These are phyloP conservation scores for Pteronura brasiliensis DNA, from an alignment of 2,113 vertebrate genomes.

Conservation along the genomic window DNA sequence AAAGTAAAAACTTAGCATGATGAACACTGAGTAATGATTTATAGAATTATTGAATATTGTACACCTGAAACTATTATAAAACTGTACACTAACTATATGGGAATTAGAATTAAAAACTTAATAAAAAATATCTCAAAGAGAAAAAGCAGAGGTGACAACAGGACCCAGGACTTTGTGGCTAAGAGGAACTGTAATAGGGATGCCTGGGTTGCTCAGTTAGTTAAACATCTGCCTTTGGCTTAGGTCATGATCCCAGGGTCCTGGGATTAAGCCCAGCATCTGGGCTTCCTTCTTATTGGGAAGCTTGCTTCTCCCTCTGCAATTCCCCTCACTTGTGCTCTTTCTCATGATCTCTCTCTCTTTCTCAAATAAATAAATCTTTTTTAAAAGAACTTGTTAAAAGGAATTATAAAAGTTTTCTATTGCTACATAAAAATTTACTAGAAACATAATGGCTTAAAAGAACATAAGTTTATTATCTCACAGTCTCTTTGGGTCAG, in stretches of 20 bases:
- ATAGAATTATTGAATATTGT: neutral
- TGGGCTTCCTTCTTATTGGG: neutral
- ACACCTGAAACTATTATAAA: neutral
- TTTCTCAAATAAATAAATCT: neutral
- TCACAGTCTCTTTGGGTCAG: neutral
- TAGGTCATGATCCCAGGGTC: neutral
- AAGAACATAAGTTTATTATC: conserved; percentile 4
- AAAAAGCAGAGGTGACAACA: conserved; percentile 3
- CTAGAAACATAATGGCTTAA: neutral
- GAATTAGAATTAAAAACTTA: neutral
- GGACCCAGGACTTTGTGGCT: neutral
- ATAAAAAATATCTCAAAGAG: neutral
- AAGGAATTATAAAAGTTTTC: neutral
- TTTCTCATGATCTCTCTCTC: neutral
- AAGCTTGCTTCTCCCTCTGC: neutral
- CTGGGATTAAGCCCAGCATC: neutral
- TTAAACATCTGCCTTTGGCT: neutral
- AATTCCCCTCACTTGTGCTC: neutral
- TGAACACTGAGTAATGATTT: neutral
- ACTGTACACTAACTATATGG: neutral
- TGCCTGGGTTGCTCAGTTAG: neutral
- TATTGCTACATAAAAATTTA: conserved; percentile 5
- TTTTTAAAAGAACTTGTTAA: neutral
- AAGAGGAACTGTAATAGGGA: neutral
- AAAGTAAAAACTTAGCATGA: neutral